phyloP scores from a whole-genome alignment of 2,113 vertebrate species.

The Platichthys flesus region DNA sequence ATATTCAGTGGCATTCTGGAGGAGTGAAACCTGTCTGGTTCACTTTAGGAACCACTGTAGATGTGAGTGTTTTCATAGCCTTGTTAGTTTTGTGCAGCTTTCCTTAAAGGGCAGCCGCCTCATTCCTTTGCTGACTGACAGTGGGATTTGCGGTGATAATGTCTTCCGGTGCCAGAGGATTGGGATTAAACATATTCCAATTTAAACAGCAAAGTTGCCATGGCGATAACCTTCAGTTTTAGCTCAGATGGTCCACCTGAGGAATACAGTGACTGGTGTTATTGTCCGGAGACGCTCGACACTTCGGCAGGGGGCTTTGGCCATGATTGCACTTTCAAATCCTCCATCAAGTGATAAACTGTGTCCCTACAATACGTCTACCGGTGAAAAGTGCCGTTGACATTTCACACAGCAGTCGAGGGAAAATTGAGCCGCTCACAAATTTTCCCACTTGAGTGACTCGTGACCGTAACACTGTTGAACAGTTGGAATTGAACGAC shows the following conservation, averaged over 20 bases:
- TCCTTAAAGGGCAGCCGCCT: conserved; percentile 78
- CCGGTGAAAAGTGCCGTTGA: conserved; percentile 26
- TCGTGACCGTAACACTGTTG: conserved; percentile 48
- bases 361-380: conserved; percentile 5
- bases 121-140: conserved; percentile 71
- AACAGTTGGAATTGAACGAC: conserved; percentile 53
- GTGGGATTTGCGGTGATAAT: conserved; percentile 80
- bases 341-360: conserved; percentile 57
- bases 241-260: conserved; percentile 32
- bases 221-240: conserved; percentile 80
- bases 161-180: conserved; percentile 78
- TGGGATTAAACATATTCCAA: conserved; percentile 79
- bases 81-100: conserved; percentile 49
- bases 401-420: conserved; percentile 30
- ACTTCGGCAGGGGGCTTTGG: conserved; percentile 29
- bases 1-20: conserved; percentile 50
- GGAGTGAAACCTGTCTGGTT: conserved; percentile 49
- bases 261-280: conserved; percentile 48
- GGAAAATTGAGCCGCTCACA: background rate
- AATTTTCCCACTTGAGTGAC: conserved; percentile 22
- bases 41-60: conserved; percentile 46
- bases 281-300: conserved; percentile 50
- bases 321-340: conserved; percentile 62
- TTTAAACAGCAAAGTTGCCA: conserved; percentile 78
- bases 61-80: conserved; percentile 45